Evolutionary conservation across 2,113 vertebrate species (phyloP), one percentile per base, ranked within the genome.

Genomic region (Equus quagga): DNA sequence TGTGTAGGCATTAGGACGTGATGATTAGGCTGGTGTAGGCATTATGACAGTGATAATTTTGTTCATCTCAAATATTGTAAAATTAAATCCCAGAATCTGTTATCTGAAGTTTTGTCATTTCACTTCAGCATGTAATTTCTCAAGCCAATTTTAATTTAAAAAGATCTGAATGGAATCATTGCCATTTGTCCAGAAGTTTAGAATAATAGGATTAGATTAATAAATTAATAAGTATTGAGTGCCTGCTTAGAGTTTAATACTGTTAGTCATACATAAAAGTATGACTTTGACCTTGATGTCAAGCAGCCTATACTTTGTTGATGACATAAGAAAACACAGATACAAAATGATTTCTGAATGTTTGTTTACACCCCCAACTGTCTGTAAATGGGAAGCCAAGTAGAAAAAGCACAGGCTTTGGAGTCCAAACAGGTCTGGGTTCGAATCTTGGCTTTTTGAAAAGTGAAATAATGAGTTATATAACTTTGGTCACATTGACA

Each of bases 131-230:
- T 92, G 75, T 91, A 96, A 96, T 95, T 92, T 96, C 51, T 95
- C 46, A 95, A 96, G 69, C 62, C 36, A 81, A 46, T 93, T 93
- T 96, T 96, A 97, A 94, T 94, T 97, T 94, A 14, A 87, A 96
- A 97, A 98, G 73, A 92, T 95, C 46, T 90, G 58, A 93, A n/a
- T 96, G 70, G 95, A 97, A 96, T 84, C 76, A 62, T 96, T 98
- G 67, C 19, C 54, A 23, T 97, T 96, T 96, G 73, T 96, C 75
- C 19, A 94, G 88, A 95, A 91, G 76, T 97, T 97, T 97, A 93
- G 89, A 96, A 75, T 97, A 84, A 87, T 97, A 95, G 72, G 58
- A 89, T 82, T 96, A 96, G 82, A 83, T 72, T 93, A 96, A 89
- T 73, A 96, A 94, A 94, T 95, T 82, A 84, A 0, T 93, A 89